A percentile compares a stretch with the other conserved stretches of the same genome.
Conservation (phyloP, 2,113 vertebrate genomes). For the Bos indicus region DNA sequence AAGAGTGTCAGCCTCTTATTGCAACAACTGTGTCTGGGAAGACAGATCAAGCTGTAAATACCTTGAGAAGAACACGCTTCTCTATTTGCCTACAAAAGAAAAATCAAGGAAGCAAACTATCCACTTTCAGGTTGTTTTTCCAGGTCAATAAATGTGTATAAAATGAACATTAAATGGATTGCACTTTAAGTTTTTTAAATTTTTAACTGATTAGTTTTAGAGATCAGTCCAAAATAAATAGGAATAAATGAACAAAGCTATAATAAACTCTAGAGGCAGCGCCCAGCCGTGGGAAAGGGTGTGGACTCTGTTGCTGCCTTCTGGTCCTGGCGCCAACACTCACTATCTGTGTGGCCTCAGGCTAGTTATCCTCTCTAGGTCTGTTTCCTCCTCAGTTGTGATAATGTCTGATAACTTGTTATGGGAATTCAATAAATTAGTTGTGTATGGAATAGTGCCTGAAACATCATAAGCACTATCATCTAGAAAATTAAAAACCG, state of each 20-base stretch:
- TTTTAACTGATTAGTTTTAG: background rate
- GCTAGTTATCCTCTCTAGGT: background rate
- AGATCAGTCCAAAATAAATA: background rate
- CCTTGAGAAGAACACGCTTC: background rate
- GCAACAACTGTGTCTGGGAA: fast-evolving
- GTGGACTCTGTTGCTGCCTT: background rate
- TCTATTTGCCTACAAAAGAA: background rate
- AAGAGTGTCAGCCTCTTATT: background rate
- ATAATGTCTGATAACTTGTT: background rate
- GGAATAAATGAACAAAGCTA: background rate
- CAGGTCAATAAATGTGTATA: background rate
- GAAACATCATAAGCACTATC: background rate
- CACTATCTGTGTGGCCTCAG: background rate
- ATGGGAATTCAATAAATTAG: background rate
- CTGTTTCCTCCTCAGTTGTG: background rate
- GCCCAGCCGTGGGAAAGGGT: fast-evolving
- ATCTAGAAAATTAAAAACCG: background rate
- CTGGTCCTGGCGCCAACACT: background rate
- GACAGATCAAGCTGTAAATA: background rate
- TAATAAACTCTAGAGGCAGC: background rate
- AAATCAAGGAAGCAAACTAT: background rate
- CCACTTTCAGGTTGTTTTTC: background rate
- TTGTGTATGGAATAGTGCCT: background rate
- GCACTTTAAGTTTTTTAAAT: background rate
- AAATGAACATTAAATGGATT: background rate